Percentiles rank a stretch among this genome's conserved stretches.
Conservation (phyloP, 2,888 invertebrate genomes). For the Quadroppia sp. region DNA sequence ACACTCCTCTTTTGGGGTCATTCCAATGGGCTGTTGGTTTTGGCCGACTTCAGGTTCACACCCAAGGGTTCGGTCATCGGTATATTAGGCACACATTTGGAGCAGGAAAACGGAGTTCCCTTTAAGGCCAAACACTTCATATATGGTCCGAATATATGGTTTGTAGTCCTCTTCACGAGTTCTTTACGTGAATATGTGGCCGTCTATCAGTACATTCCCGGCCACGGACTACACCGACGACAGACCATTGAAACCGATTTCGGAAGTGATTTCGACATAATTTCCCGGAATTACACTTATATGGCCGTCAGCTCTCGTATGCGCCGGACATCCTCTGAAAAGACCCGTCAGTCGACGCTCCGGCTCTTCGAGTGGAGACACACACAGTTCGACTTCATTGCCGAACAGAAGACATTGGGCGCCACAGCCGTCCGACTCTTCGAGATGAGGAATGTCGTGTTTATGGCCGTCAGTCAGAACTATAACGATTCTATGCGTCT, state of each 20-base stretch:
- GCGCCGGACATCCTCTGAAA: background rate
- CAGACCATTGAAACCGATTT: conserved; percentile 2
- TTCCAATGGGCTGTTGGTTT: conserved; percentile 2
- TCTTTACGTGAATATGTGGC: background rate
- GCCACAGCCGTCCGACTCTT: conserved; percentile 19
- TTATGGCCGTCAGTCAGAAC: background rate
- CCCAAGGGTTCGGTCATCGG: background rate
- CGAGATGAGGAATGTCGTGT: conserved; percentile 6
- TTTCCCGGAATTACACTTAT: background rate
- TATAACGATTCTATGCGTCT: background rate
- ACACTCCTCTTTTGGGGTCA: conserved; percentile 24
- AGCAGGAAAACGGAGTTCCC: conserved; percentile 9
- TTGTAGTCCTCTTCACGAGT: conserved; percentile 15
- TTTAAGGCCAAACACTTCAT: conserved; percentile 14
- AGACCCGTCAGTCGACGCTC: background rate
- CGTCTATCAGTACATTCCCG: conserved; percentile 26
- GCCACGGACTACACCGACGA: background rate
- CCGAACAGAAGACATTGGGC: conserved; percentile 16
- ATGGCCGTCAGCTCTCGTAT: conserved; percentile 28
- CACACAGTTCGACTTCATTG: conserved; percentile 23
- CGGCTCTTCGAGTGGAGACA: conserved; percentile 12
- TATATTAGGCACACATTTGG: background rate
- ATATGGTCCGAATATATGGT: conserved; percentile 8
- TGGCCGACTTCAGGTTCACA: conserved; percentile 19
- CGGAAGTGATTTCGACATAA: conserved; percentile 24